Conservation (phyloP, 2,797 vertebrate species). For the Centropyge bicolor region DNA sequence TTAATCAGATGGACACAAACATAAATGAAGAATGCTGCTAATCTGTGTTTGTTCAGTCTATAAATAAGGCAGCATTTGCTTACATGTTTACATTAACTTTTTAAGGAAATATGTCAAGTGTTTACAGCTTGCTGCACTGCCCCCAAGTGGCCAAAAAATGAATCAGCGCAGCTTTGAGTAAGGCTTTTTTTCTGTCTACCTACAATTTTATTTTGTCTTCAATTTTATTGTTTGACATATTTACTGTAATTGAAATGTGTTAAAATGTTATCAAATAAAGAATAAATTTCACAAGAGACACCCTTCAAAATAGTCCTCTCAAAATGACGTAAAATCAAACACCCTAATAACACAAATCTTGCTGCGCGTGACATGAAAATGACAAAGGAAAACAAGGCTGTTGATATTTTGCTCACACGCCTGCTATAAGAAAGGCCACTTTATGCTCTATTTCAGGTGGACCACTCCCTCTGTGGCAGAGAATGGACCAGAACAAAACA, state of each 20-base stretch:
- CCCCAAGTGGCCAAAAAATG: background rate
- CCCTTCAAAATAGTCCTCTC: background rate
- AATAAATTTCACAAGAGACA: background rate
- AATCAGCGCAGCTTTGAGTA: background rate
- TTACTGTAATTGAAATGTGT: background rate
- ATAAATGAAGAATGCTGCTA: background rate
- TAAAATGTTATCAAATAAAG: background rate
- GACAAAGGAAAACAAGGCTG: conserved; percentile 26
- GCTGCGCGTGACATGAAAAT: conserved; percentile 19
- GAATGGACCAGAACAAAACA: conserved; percentile 79
- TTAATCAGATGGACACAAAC: background rate
- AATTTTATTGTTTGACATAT: background rate
- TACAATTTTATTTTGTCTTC: background rate
- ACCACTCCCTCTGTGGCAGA: conserved; percentile 69
- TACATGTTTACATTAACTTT: background rate
- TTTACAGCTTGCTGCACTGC: background rate
- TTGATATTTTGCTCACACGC: conserved; percentile 56
- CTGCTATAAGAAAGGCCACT: conserved; percentile 57
- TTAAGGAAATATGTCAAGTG: background rate
- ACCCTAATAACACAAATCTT: background rate
- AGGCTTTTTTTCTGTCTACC: too few relatives aligned
- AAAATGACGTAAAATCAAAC: background rate
- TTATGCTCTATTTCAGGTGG: conserved; percentile 73
- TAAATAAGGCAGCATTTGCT: background rate
- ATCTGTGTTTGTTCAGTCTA: background rate